Evolutionary conservation across 2,888 invertebrate genomes (phyloP).

Genomic region (Calliphora vomitoria): DNA sequence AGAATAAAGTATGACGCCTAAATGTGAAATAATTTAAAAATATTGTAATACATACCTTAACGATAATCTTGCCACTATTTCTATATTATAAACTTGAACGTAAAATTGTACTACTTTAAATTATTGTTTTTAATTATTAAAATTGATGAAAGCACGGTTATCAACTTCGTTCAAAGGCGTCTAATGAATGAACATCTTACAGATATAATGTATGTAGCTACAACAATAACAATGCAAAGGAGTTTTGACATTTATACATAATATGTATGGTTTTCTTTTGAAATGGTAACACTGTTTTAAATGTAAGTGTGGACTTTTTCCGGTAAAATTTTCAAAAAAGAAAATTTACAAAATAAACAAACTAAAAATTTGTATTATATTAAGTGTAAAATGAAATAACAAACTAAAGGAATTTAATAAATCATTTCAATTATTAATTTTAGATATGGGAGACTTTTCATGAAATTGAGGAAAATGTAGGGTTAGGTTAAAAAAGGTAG

Average conservation of each 20-base stretch:
- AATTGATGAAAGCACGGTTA: constrained; percentile 50
- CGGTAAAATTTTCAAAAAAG: constrained; percentile 59
- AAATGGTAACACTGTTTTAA: constrained; percentile 47
- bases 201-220: constrained; percentile 11
- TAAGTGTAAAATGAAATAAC: background rate
- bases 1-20: background rate
- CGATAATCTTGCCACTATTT: background rate
- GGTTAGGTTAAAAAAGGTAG: no score
- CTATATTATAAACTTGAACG: background rate
- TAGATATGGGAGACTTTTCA: no score
- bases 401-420: background rate
- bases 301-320: constrained; percentile 36
- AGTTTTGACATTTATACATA: constrained; percentile 54
- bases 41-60: constrained; percentile 32
- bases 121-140: background rate
- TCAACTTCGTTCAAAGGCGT: constrained; percentile 52
- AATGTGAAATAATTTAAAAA: background rate
- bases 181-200: constrained; percentile 41
- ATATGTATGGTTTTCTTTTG: background rate
- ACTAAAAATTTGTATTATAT: background rate
- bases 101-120: background rate
- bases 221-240: constrained; percentile 34
- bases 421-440: no score
- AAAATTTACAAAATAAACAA: background rate
- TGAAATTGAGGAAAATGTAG: no score